Conservation (phyloP, 2,113 vertebrate genomes). For the Toxotes jaculatrix region DNA sequence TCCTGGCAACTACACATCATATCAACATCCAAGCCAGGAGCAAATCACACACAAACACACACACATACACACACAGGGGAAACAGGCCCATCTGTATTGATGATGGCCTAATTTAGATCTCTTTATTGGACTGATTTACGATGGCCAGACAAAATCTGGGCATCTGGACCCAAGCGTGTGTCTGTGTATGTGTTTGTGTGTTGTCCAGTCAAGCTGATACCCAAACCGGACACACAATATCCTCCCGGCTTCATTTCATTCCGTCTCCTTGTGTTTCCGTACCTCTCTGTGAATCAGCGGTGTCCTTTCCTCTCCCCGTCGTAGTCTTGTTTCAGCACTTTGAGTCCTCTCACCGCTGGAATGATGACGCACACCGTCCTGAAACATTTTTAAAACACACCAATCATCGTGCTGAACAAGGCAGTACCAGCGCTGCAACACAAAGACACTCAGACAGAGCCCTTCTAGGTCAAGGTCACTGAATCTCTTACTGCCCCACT, state of each 20-base stretch:
- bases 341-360: background rate
- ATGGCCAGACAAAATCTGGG: slow-evolving; percentile 69
- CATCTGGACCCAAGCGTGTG: slow-evolving; percentile 73
- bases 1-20: slow-evolving; percentile 70
- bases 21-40: slow-evolving; percentile 68
- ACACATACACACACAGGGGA: slow-evolving; percentile 23
- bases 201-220: slow-evolving; percentile 53
- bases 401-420: slow-evolving; percentile 16
- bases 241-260: slow-evolving; percentile 38
- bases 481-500: background rate
- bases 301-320: slow-evolving; percentile 16
- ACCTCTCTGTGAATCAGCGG: slow-evolving; percentile 43
- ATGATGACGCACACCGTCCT: slow-evolving; percentile 18
- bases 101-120: slow-evolving; percentile 82
- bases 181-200: slow-evolving; percentile 17
- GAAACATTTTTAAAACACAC: slow-evolving; percentile 46
- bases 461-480: slow-evolving; percentile 39
- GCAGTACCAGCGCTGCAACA: background rate
- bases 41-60: slow-evolving; percentile 41
- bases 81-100: slow-evolving; percentile 79
- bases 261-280: slow-evolving; percentile 32
- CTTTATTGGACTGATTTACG: slow-evolving; percentile 81
- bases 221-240: slow-evolving; percentile 55
- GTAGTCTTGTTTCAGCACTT: slow-evolving; percentile 55
- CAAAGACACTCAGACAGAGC: background rate